Conservation (phyloP, 2,888 invertebrate genomes). For the Drosophila prostipennis region DNA sequence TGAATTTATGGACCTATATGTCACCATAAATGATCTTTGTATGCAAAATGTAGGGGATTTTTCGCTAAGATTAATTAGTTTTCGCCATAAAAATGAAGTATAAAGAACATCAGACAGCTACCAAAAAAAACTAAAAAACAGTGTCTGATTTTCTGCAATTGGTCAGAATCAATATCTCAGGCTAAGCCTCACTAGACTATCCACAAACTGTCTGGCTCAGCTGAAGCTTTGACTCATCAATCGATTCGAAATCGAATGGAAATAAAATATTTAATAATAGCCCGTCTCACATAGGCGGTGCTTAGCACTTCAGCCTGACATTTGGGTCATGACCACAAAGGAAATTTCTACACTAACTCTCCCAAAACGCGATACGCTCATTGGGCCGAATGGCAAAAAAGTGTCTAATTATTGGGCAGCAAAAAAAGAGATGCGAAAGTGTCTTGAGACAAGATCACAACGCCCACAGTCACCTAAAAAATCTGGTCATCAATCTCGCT, state of each 20-base stretch:
- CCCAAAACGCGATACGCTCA: conserved; percentile 30
- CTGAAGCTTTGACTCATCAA: conserved; percentile 35
- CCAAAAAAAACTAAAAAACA: conserved; percentile 16
- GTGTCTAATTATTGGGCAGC: conserved; percentile 58
- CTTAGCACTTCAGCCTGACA: conserved; percentile 69
- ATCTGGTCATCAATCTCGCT: conserved; percentile 66
- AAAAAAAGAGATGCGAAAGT: conserved; percentile 35
- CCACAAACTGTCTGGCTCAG: conserved; percentile 17
- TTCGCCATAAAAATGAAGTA: background rate
- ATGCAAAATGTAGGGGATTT: no score
- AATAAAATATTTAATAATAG: conserved; percentile 57
- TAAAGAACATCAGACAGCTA: conserved; percentile 14
- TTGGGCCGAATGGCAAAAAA: conserved; percentile 48
- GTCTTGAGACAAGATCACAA: conserved; percentile 51
- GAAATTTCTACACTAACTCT: conserved; percentile 53
- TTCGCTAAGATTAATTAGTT: background rate
- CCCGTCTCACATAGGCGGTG: conserved; percentile 64
- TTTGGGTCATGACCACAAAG: conserved; percentile 71
- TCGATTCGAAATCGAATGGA: conserved; percentile 28
- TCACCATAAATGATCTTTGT: no score
- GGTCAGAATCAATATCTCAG: conserved; percentile 44
- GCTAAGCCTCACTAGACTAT: conserved; percentile 20
- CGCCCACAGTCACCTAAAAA: conserved; percentile 58
- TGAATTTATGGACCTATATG: no score
- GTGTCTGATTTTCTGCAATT: conserved; percentile 28